A percentile compares a stretch with the other conserved stretches of the same genome.
These are phyloP conservation scores for Synodontis membranacea DNA, from an alignment of 2,113 vertebrate species.

Conservation along the genomic window DNA sequence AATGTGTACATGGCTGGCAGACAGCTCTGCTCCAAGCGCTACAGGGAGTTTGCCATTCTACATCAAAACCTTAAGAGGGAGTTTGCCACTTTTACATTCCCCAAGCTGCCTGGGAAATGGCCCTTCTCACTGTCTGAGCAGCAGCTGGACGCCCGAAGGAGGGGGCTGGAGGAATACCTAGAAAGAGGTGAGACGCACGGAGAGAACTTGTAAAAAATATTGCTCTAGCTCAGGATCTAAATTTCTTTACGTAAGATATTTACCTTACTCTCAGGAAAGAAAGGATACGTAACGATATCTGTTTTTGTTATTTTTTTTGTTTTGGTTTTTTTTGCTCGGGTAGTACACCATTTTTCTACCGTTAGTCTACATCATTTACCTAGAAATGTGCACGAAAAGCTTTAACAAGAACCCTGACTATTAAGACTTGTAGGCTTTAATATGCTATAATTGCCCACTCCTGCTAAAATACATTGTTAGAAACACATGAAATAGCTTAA, in stretches of 20 bases:
- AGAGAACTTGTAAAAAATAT: background rate
- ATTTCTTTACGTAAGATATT: background rate
- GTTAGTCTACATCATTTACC: background rate
- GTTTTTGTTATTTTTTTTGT: background rate
- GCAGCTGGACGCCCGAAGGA: slow-evolving; percentile 87
- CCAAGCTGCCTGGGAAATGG: slow-evolving; percentile 96
- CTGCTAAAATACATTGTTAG: too few species aligned
- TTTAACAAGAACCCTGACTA: too few species aligned
- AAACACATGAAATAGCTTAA: too few species aligned
- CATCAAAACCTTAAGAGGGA: slow-evolving; percentile 96
- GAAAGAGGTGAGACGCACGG: slow-evolving; percentile 80
- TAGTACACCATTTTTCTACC: background rate
- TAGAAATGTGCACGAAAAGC: background rate
- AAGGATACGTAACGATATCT: background rate
- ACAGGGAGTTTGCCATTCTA: slow-evolving; percentile 91
- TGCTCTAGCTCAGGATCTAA: background rate
- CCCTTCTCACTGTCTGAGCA: slow-evolving; percentile 94
- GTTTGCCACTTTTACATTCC: slow-evolving; percentile 92
- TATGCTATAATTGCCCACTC: too few species aligned
- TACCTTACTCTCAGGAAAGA: background rate
- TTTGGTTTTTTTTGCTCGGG: too few species aligned
- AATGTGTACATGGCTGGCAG: slow-evolving; percentile 97
- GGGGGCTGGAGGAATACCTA: slow-evolving; percentile 93
- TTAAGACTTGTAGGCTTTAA: too few species aligned
- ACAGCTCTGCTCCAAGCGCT: slow-evolving; percentile 94